phyloP scores from a whole-genome alignment of 2,888 invertebrate species.

The Ormyrus labotus region DNA sequence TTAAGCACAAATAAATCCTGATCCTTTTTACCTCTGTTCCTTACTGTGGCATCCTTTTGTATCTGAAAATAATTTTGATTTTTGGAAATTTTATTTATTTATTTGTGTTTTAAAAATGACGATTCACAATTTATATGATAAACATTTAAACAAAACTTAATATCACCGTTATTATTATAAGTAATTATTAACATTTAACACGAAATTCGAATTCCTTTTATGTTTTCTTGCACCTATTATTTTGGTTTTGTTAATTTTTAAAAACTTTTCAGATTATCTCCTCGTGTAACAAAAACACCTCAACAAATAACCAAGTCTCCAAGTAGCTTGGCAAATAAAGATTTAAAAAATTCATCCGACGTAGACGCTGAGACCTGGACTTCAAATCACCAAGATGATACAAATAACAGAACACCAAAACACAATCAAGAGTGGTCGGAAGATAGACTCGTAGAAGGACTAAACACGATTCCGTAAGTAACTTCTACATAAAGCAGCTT shows the following conservation, averaged over 20 bases:
- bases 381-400: conserved; percentile 66
- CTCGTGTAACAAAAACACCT: conserved; percentile 73
- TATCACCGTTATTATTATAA: too few species aligned
- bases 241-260: conserved; percentile 30
- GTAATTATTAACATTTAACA: too few species aligned
- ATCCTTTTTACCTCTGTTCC: neutral
- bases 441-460: conserved; percentile 67
- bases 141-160: too few species aligned
- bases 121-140: too few species aligned
- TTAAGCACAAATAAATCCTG: conserved; percentile 13
- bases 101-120: too few species aligned
- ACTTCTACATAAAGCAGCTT: neutral
- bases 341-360: conserved; percentile 65
- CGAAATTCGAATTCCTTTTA: too few species aligned
- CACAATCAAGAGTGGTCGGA: conserved; percentile 70
- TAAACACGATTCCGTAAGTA: conserved; percentile 69
- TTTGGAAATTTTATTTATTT: too few species aligned
- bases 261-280: conserved; percentile 68
- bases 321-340: conserved; percentile 66
- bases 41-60: too few species aligned
- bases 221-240: neutral
- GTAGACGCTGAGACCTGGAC: conserved; percentile 70
- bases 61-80: too few species aligned
- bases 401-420: conserved; percentile 64
- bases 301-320: conserved; percentile 68